Evolutionary conservation across 2,113 vertebrate genomes (phyloP).

Genomic region (Atrichornis clamosus): DNA sequence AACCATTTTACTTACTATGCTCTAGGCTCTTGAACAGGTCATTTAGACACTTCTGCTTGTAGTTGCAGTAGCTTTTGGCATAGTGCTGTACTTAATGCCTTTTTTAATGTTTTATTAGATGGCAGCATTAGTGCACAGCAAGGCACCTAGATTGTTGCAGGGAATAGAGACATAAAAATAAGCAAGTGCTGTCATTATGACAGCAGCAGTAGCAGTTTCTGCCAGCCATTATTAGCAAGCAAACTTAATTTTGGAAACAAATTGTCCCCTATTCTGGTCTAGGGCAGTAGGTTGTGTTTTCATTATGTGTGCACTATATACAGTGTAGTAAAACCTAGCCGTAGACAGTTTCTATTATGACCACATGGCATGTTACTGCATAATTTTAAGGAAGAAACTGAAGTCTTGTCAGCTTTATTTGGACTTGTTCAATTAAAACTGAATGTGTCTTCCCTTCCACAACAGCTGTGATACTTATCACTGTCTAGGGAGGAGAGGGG

Average conservation of each 20-base stretch:
- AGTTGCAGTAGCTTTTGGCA: neutral
- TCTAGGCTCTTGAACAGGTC: neutral
- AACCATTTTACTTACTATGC: neutral
- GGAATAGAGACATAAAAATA: conserved; percentile 39
- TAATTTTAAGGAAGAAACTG: neutral
- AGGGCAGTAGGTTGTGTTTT: neutral
- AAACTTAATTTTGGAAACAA: neutral
- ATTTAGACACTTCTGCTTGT: neutral
- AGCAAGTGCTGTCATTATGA: neutral
- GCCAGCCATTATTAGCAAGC: neutral
- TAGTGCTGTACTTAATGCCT: neutral
- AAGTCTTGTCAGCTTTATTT: neutral
- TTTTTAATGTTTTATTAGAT: conserved; percentile 5
- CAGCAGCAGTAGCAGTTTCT: neutral
- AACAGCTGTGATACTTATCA: neutral
- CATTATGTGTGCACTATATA: neutral
- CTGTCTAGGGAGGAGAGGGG: neutral
- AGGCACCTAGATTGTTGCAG: neutral
- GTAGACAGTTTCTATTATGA: neutral
- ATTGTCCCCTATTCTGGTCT: neutral
- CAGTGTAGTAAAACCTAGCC: neutral
- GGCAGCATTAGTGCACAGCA: neutral
- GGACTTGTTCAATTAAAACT: neutral
- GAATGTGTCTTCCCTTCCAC: neutral
- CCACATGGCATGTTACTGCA: rapidly evolving